Percentiles rank a stretch among this genome's conserved stretches.
phyloP scores from a whole-genome alignment of 2,113 vertebrate genomes.

The Argyrosomus japonicus region DNA sequence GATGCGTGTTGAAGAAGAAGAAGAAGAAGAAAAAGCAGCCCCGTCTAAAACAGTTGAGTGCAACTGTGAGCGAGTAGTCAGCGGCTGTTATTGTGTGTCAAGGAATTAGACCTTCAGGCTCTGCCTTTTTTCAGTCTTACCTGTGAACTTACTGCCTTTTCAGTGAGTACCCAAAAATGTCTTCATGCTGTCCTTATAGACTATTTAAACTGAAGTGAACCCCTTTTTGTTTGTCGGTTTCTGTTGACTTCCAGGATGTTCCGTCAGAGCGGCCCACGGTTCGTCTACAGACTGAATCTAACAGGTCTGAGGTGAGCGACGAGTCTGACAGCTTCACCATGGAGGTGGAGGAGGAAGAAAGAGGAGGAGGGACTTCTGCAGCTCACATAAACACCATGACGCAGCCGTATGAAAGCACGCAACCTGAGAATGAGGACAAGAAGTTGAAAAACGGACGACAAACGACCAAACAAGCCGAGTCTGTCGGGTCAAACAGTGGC shows the following conservation, averaged over 20 bases:
- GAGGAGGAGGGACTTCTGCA: not conserved
- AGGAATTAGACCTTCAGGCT: not conserved
- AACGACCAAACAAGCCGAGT: not conserved
- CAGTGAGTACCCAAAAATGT: not conserved
- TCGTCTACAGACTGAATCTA: not conserved
- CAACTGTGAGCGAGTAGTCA: not conserved
- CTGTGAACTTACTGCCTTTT: not conserved
- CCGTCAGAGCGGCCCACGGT: not conserved
- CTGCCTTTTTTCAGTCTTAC: not conserved
- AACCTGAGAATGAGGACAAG: slow-evolving; percentile 1
- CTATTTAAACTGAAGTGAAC: not conserved
- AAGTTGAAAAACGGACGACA: not conserved
- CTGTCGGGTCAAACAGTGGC: not conserved
- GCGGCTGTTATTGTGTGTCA: not conserved
- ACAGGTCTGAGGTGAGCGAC: not conserved
- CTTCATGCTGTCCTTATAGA: not conserved
- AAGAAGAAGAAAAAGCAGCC: slow-evolving; percentile 38
- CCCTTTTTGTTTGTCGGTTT: not conserved
- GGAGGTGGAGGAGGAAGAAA: not conserved
- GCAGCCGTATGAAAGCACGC: not conserved
- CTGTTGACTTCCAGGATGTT: slow-evolving; percentile 15
- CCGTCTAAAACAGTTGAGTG: slow-evolving; percentile 51
- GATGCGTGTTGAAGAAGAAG: slow-evolving; percentile 45
- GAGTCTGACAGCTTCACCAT: not conserved
- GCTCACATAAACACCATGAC: not conserved